Base-by-base conservation (phyloP, 2,797 vertebrate genomes). In the Oreochromis mossambicus region DNA sequence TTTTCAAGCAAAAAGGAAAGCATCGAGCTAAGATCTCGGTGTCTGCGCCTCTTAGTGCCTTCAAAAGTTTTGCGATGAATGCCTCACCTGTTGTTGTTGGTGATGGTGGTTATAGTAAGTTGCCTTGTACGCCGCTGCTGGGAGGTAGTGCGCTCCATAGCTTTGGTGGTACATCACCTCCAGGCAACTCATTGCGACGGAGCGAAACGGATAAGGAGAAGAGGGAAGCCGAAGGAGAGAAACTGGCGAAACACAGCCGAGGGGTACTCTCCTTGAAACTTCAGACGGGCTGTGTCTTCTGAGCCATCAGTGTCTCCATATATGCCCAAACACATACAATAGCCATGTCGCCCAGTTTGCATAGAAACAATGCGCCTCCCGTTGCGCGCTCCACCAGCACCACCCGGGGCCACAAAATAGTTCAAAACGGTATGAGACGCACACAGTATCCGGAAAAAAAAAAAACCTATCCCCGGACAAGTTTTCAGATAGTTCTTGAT, bases 81-180 rank as follows among this genome's bases (percentile, higher is more conserved):
- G 70, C 88, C 97, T 96, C 96, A 98, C 98, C 98, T 98, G 98
- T 94, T 97, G 96, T 79, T 96, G 95, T 66, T 96, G 95, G 5
- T 96, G 94, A 41, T 96, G 95, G 14, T 97, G 96, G 83, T 96
- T 96, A 58, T 96, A 96, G 91, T 94, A 97, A 10, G 96, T 96
- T 79, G 97, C 93, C 90, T 97, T 97, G 94, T 97, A 97, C 79
- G 97, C 96, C 32, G 96, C 95, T 34, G 97, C 93, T 21, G 96
- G 92, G 78, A 97, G 95, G 89, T 97, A 97, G 96, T 97, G 97
- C 90, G 97, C 97, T 94, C 97, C 97, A 97, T 97, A 97, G 93
- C 97, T 96, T 92, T 97, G 97, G 91, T 98, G 98, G 96, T 98
- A 97, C 97, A 97, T 98, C 96, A 99, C 97, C 97, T 98, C 98